A percentile compares a stretch with the other conserved stretches of the same genome.
Conservation (phyloP, 2,113 vertebrate genomes). For the Conger conger region DNA sequence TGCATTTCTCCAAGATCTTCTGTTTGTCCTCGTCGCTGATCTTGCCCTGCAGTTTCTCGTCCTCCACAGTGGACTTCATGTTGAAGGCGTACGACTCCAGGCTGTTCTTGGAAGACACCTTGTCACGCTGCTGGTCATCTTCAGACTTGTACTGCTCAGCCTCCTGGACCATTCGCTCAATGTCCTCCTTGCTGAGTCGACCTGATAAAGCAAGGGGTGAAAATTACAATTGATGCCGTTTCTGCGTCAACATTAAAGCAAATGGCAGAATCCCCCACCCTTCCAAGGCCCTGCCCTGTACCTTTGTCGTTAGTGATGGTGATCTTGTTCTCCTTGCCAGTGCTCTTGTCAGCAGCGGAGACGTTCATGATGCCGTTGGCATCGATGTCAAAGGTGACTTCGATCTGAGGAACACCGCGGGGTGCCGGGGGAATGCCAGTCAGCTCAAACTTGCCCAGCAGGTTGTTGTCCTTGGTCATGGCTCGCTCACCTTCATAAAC, state of each 20-base stretch:
- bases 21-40: slow-evolving; percentile 85
- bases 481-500: slow-evolving; percentile 73
- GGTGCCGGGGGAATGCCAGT: slow-evolving; percentile 68
- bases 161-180: slow-evolving; percentile 88
- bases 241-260: too few species aligned
- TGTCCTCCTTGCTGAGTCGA: slow-evolving; percentile 88
- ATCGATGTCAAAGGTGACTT: slow-evolving; percentile 72
- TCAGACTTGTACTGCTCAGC: slow-evolving; percentile 86
- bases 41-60: slow-evolving; percentile 86
- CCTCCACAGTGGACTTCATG: slow-evolving; percentile 87
- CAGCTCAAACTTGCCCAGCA: slow-evolving; percentile 70
- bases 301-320: slow-evolving; percentile 92
- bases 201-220: slow-evolving; percentile 55
- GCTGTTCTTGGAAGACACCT: slow-evolving; percentile 80
- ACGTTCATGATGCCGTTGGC: slow-evolving; percentile 75
- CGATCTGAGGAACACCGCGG: slow-evolving; percentile 69
- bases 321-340: slow-evolving; percentile 81
- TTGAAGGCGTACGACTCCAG: slow-evolving; percentile 86
- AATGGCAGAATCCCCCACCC: too few species aligned
- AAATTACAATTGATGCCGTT: neutral
- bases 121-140: slow-evolving; percentile 84
- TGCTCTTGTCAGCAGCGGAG: slow-evolving; percentile 68
- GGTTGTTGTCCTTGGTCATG: slow-evolving; percentile 76
- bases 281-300: slow-evolving; percentile 37
- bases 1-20: slow-evolving; percentile 84